Evolutionary conservation across 2,797 vertebrate genomes (phyloP), one percentile per base, ranked within the genome.

Genomic region (Geotria australis): DNA sequence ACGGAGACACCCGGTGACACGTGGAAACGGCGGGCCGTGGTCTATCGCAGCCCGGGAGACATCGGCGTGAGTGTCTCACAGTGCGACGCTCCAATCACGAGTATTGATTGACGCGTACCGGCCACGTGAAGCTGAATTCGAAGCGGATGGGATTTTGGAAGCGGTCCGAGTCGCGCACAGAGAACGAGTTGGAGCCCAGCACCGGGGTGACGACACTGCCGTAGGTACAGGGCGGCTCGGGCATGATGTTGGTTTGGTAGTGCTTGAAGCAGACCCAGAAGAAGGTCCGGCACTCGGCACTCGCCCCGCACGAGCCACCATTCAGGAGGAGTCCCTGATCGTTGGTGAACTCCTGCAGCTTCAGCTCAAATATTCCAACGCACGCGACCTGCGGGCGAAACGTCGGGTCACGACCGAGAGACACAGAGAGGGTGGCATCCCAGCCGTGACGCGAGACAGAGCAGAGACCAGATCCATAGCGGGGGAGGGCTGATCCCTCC

Each of bases 261-360:
- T 96, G 89, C 70, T 94, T 96, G 66, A 96, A 79, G 68, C 89
- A 96, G 61, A 96, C 77, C 58, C 85, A 77, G 73, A 96, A 96
- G 74, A 93, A 96, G 24, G 89, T 96, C 71, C 83, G 80, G 73
- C 89, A 96, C 65, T 91, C 83, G 10, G 59, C 56, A 47, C 15
- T 48, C 2, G 55, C 46, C 55, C 69, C 66, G 67, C 89, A 96
- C 72, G 86, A 96, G 70, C 80, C 91, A 64, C 70, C 69, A 68
- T 91, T 89, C 51, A 81, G 83, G 61, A 70, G 58, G 60, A 76
- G 70, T 62, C 82, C 85, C 63, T 94, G 91, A 74, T 84, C 88
- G 68, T 93, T 93, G 61, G 88, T 79, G 68, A 94, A 93, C 72
- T 96, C 86, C 69, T 93, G 85, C 66, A 96, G 73, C 72, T 85